A percentile compares a stretch with the other conserved stretches of the same genome.
These are phyloP conservation scores for Mya arenaria DNA, from an alignment of 1,140 invertebrate species.

Conservation along the genomic window DNA sequence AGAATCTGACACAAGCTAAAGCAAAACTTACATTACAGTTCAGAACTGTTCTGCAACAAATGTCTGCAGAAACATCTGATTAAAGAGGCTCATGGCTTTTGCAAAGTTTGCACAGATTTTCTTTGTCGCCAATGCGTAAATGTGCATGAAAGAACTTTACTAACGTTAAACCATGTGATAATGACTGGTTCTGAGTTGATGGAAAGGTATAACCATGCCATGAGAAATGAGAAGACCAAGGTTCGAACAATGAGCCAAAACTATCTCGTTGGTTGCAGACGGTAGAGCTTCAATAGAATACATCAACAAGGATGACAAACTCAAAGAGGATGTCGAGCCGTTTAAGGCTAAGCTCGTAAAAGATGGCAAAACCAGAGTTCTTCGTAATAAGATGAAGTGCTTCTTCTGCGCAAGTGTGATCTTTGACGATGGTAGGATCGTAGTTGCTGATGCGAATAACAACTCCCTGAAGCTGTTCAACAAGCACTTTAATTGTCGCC, in stretches of 20 bases:
- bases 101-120: slow-evolving; percentile 52
- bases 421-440: slow-evolving; percentile 24
- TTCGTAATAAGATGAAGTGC: slow-evolving; percentile 20
- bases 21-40: too few relatives aligned
- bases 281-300: slow-evolving; percentile 22
- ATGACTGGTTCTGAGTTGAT: slow-evolving; percentile 34
- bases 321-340: background rate
- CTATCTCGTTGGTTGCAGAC: slow-evolving; percentile 34
- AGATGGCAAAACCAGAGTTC: background rate
- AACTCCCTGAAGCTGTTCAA: slow-evolving; percentile 43
- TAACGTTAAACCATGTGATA: slow-evolving; percentile 48
- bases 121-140: slow-evolving; percentile 35
- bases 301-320: background rate
- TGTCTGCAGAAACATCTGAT: slow-evolving; percentile 6
- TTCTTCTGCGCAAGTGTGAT: slow-evolving; percentile 41
- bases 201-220: slow-evolving; percentile 33
- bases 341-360: background rate
- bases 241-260: background rate
- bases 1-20: too few relatives aligned
- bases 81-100: slow-evolving; percentile 35
- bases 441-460: slow-evolving; percentile 49
- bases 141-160: slow-evolving; percentile 41
- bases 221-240: slow-evolving; percentile 43
- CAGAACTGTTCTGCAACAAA: slow-evolving; percentile 40
- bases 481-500: slow-evolving; percentile 31